Conservation (phyloP, 2,888 invertebrate genomes). For the Zootermopsis nevadensis region DNA sequence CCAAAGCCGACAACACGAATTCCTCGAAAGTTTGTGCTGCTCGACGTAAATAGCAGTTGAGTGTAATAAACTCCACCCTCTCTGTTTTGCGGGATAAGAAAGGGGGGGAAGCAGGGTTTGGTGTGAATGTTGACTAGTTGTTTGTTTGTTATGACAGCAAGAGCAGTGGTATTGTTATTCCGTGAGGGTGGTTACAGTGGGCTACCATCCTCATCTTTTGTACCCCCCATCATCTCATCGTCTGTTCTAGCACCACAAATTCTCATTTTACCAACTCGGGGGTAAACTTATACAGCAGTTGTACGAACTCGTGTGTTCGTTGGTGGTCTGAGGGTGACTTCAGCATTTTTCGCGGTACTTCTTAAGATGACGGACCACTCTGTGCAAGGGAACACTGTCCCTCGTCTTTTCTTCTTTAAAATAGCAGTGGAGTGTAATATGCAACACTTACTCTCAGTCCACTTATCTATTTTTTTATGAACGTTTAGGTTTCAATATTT, state of each 20-base stretch:
- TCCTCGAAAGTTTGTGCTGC: neutral
- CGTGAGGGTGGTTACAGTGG: neutral
- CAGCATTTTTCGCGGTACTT: too few relatives aligned
- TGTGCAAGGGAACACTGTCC: too few relatives aligned
- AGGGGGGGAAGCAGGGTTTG: neutral
- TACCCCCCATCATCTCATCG: neutral
- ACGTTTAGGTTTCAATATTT: too few relatives aligned
- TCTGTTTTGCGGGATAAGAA: slow-evolving; percentile 5
- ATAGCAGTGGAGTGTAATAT: too few relatives aligned
- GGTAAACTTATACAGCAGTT: neutral
- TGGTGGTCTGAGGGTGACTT: too few relatives aligned
- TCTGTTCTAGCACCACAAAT: neutral
- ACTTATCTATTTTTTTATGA: too few relatives aligned
- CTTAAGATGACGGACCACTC: too few relatives aligned
- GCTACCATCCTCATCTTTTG: neutral
- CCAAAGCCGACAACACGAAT: neutral
- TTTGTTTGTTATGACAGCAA: slow-evolving; percentile 20
- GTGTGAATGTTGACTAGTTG: slow-evolving; percentile 23
- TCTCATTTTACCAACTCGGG: slow-evolving; percentile 4
- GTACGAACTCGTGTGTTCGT: neutral
- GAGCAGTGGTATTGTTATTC: slow-evolving; percentile 8
- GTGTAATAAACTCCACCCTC: slow-evolving; percentile 17
- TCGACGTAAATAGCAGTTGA: neutral
- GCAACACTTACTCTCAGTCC: too few relatives aligned
- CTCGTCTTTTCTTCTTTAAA: too few relatives aligned